These are phyloP conservation scores for Gymnodraco acuticeps DNA, from an alignment of 2,797 vertebrate genomes.

Conservation along the genomic window DNA sequence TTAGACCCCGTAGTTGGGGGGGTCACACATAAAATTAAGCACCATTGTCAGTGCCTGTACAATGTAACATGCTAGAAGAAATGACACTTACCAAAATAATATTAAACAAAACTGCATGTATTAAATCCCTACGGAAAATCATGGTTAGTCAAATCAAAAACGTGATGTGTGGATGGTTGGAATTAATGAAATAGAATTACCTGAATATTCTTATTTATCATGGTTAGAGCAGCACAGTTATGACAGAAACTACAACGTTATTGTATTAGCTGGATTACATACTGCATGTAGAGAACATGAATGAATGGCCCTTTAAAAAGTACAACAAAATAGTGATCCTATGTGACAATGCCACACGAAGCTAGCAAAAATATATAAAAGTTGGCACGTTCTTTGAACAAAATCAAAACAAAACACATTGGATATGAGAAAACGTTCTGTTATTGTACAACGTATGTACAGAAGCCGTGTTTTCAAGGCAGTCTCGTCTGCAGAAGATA, in stretches of 20 bases:
- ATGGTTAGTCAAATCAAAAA: constrained; percentile 48
- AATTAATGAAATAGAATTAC: constrained; percentile 43
- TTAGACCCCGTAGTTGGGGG: constrained; percentile 43
- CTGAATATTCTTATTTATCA: constrained; percentile 56
- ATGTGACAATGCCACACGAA: constrained; percentile 51
- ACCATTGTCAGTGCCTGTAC: constrained; percentile 73
- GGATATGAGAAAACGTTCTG: constrained; percentile 61
- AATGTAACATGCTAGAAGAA: constrained; percentile 77
- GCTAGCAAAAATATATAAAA: constrained; percentile 67
- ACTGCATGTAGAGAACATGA: constrained; percentile 25
- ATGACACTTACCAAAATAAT: constrained; percentile 40
- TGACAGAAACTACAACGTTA: constrained; percentile 32
- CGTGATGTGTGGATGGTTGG: constrained; percentile 30
- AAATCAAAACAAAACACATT: constrained; percentile 47
- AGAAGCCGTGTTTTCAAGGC: constrained; percentile 57
- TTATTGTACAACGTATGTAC: constrained; percentile 81
- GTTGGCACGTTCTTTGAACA: constrained; percentile 68
- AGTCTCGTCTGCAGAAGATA: constrained; percentile 31
- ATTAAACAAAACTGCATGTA: constrained; percentile 54
- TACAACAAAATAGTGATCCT: constrained; percentile 49
- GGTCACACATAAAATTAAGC: constrained; percentile 72
- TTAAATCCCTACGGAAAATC: constrained; percentile 55
- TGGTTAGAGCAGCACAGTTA: constrained; percentile 58
- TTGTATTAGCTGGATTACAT: constrained; percentile 54
- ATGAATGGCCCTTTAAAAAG: constrained; percentile 54